Evolutionary conservation across 2,797 vertebrate species (phyloP), one percentile per base, ranked within the genome.

Genomic region (Chaetodon trifasciatus): DNA sequence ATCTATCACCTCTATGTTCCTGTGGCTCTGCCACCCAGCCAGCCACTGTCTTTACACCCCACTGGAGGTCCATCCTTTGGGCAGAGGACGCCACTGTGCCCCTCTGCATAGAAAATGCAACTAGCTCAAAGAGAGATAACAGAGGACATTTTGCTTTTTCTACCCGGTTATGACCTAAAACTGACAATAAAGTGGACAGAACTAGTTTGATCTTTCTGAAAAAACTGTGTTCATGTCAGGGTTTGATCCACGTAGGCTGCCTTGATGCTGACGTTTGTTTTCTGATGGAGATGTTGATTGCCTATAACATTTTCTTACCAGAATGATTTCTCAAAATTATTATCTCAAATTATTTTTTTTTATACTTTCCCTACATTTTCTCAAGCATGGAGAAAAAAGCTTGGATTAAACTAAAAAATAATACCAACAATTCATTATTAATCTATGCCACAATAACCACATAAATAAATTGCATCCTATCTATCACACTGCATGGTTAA

Each of bases 1-100:
- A 93, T 94, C 89, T 82, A 92, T 94, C 92, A 93, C 86, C 87
- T 90, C 86, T 12, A 12, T 35, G 71, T 85, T 88, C 46, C 75
- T 42, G 80, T 62, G 67, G 62, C 63, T 84, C 74, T 86, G 89
- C 90, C 88, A 85, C 76, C 86, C 72, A 58, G 72, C 78, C 57
- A 37, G 85, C 65, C 74, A 76, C 74, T 76, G 87, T 80, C 85
- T 89, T 66, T 60, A 77, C 76, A 74, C 77, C 85, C 88, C 81
- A 89, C 83, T 76, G 83, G 79, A 86, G 40, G 85, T 84, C 67
- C 66, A 40, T 78, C 83, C 46, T 50, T 69, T 73, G 85, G 82
- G 68, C 76, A 88, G 77, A 77, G 80, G 88, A 87, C 86, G 78
- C 40, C 8, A 44, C 74, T 39, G 63, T 42, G 55, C 37, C 64